Evolutionary conservation across 2,797 vertebrate species (phyloP).

Genomic region (Chelonia mydas): DNA sequence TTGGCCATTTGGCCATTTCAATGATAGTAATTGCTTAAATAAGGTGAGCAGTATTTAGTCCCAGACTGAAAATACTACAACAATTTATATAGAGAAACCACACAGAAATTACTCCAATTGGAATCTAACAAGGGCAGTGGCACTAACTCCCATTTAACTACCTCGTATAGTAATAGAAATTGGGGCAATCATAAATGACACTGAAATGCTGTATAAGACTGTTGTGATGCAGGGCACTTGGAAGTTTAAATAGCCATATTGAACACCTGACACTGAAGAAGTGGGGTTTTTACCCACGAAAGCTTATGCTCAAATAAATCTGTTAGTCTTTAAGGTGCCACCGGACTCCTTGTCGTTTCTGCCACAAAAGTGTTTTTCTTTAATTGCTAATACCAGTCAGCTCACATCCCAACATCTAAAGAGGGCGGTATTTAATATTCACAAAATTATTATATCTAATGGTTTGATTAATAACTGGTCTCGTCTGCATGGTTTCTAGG

Average conservation of each 20-base stretch:
- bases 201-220: background rate
- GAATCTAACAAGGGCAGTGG: background rate
- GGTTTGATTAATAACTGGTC: slow-evolving; percentile 41
- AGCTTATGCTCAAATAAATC: too few relatives aligned
- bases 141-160: background rate
- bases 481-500: slow-evolving; percentile 11
- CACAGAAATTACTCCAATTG: background rate
- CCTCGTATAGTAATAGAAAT: background rate
- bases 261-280: background rate
- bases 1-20: background rate
- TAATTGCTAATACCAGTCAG: slow-evolving; percentile 3
- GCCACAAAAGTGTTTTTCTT: slow-evolving; percentile 14
- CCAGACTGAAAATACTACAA: background rate
- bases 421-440: slow-evolving; percentile 54
- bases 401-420: slow-evolving; percentile 16
- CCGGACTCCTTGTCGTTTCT: too few relatives aligned
- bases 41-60: background rate
- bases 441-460: slow-evolving; percentile 30
- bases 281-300: too few relatives aligned
- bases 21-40: background rate
- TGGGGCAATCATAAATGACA: slow-evolving; percentile 10
- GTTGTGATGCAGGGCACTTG: slow-evolving; percentile 15
- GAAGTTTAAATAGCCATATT: background rate
- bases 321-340: too few relatives aligned
- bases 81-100: background rate